Evolutionary conservation across 2,797 vertebrate genomes (phyloP).

Genomic region (Clamator glandarius): DNA sequence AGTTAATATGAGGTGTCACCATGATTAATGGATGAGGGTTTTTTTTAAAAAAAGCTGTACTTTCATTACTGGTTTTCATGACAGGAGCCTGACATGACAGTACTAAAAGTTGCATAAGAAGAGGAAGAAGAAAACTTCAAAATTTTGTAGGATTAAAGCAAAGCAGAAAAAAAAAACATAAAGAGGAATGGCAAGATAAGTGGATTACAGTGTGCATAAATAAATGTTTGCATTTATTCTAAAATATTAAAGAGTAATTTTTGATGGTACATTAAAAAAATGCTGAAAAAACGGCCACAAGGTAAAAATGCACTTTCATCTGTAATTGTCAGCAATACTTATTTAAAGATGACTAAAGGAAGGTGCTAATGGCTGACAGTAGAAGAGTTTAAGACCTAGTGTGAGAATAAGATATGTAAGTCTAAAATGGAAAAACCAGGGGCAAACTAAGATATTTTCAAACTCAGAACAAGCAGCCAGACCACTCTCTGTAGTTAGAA

Average conservation of each 20-base stretch:
- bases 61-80: background rate
- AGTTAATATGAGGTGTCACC: slow-evolving; percentile 52
- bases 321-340: background rate
- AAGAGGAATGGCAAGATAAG: background rate
- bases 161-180: background rate
- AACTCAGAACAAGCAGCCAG: background rate
- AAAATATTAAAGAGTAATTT: background rate
- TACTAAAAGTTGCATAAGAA: background rate
- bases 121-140: background rate
- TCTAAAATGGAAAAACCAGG: background rate
- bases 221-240: background rate
- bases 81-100: background rate
- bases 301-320: background rate
- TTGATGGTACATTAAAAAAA: background rate
- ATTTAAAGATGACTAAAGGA: background rate
- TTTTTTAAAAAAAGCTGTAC: background rate
- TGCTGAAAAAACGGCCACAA: background rate
- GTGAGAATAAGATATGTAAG: background rate
- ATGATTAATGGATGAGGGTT: slow-evolving; percentile 21
- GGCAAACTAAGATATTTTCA: background rate
- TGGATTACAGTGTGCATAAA: background rate
- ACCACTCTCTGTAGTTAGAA: background rate
- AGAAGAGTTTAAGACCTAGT: background rate
- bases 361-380: background rate
- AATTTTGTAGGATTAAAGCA: background rate